Conservation (phyloP, 2,113 vertebrate species). For the Pao palembangensis region DNA sequence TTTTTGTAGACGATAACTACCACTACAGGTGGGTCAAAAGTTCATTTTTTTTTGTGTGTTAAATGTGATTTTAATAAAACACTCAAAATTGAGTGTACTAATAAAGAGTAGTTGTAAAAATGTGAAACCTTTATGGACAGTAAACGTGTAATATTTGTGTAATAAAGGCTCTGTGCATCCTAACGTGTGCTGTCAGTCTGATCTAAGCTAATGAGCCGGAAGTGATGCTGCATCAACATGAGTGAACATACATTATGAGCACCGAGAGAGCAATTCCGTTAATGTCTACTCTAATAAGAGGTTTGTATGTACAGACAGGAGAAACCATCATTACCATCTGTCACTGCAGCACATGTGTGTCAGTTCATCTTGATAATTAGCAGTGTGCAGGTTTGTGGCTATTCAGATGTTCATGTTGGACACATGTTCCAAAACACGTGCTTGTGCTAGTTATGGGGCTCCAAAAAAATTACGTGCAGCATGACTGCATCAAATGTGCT, state of each 20-base stretch:
- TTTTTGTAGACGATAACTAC: no score
- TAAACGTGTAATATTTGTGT: no score
- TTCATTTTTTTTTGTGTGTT: no score
- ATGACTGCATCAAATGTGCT: slow-evolving; percentile 55
- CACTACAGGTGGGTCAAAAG: no score
- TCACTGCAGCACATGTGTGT: slow-evolving; percentile 15
- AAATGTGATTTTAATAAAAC: no score
- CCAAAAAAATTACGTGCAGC: slow-evolving; percentile 36
- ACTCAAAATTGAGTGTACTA: no score
- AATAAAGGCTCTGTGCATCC: no score
- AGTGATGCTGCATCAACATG: slow-evolving; percentile 16
- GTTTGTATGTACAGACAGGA: slow-evolving; percentile 2
- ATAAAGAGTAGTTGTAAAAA: no score
- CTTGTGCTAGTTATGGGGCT: slow-evolving; percentile 23
- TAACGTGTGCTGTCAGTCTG: background rate
- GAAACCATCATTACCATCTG: slow-evolving; percentile 24
- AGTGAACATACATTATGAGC: slow-evolving; percentile 7
- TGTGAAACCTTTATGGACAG: no score
- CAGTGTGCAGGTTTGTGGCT: slow-evolving; percentile 1
- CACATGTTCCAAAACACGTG: slow-evolving; percentile 14
- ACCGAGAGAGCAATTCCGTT: slow-evolving; percentile 37
- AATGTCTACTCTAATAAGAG: slow-evolving; percentile 19
- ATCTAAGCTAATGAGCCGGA: slow-evolving; percentile 3
- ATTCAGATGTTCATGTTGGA: slow-evolving; percentile 41
- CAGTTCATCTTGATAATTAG: slow-evolving; percentile 25